phyloP scores from a whole-genome alignment of 1,140 invertebrate species.

The Gryllus bimaculatus region DNA sequence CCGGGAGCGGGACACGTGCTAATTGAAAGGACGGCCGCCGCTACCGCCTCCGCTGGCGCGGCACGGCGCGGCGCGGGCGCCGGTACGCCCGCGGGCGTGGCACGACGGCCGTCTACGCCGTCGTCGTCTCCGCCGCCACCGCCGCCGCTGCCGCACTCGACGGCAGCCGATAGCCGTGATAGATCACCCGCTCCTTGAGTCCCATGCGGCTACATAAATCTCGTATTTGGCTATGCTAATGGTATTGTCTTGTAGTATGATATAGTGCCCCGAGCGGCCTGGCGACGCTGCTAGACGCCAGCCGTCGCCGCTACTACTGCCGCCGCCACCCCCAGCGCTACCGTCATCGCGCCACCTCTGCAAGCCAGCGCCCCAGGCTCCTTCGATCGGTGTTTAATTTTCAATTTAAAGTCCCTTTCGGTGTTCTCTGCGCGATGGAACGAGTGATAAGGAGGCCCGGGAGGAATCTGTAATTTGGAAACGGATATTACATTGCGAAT shows the following conservation, averaged over 20 bases:
- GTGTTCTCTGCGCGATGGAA: background rate
- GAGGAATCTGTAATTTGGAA: background rate
- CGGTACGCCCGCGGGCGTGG: no score
- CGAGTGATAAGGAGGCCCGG: background rate
- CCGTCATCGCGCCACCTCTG: background rate
- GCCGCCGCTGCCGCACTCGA: no score
- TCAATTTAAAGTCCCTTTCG: background rate
- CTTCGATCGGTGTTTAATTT: background rate
- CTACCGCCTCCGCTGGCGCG: no score
- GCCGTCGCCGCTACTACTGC: no score
- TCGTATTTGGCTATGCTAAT: conserved; percentile 4
- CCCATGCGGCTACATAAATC: background rate
- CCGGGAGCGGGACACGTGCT: no score
- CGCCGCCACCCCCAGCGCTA: no score
- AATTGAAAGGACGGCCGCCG: no score
- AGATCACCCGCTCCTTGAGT: background rate
- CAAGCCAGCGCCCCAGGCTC: background rate
- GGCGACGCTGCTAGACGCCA: background rate
- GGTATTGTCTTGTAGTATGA: conserved; percentile 1
- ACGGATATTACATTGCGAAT: conserved; percentile 4
- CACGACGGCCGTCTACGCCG: no score
- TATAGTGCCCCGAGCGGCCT: background rate
- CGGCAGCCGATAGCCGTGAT: background rate
- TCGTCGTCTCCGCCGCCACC: background rate
- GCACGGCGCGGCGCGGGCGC: no score